A percentile compares a stretch with the other conserved stretches of the same genome.
phyloP scores from a whole-genome alignment of 2,888 invertebrate genomes.

The Vesta saturnalis region DNA sequence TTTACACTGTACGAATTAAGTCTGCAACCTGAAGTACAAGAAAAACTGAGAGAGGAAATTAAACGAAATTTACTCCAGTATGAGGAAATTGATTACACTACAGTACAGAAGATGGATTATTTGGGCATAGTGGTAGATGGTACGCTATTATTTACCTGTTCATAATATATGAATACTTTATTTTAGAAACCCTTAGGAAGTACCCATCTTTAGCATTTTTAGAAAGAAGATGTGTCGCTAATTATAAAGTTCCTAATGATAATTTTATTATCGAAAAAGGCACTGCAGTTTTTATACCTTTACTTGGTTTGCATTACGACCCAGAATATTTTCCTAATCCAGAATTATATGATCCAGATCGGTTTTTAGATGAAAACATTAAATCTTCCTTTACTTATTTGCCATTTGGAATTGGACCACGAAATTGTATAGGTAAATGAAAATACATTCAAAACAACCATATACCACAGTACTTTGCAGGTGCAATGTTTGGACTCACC shows the following conservation, averaged over 20 bases:
- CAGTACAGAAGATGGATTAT: slow-evolving; percentile 66
- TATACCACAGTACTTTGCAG: no score
- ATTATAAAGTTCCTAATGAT: slow-evolving; percentile 50
- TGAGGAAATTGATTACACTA: slow-evolving; percentile 64
- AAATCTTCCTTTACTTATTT: slow-evolving; percentile 11
- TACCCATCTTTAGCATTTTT: slow-evolving; percentile 58
- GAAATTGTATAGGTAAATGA: no score
- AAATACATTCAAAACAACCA: slow-evolving; percentile 39
- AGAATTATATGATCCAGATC: slow-evolving; percentile 57
- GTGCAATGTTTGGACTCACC: slow-evolving; percentile 39
- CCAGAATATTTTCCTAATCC: slow-evolving; percentile 57
- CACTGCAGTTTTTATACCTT: slow-evolving; percentile 54
- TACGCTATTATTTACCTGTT: slow-evolving; percentile 69
- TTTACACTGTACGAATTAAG: slow-evolving; percentile 67
- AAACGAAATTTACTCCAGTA: slow-evolving; percentile 60
- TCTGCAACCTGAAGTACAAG: no score
- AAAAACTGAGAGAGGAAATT: no score
- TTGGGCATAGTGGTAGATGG: no score
- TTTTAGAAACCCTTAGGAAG: slow-evolving; percentile 60
- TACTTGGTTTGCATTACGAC: no score
- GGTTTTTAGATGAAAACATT: slow-evolving; percentile 53
- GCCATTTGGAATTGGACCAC: slow-evolving; percentile 31
- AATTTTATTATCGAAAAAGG: slow-evolving; percentile 55
- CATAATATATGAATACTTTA: slow-evolving; percentile 13
- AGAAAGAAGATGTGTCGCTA: slow-evolving; percentile 49